Conservation (phyloP, 1,140 invertebrate species). For the Rhagoletis zephyria region DNA sequence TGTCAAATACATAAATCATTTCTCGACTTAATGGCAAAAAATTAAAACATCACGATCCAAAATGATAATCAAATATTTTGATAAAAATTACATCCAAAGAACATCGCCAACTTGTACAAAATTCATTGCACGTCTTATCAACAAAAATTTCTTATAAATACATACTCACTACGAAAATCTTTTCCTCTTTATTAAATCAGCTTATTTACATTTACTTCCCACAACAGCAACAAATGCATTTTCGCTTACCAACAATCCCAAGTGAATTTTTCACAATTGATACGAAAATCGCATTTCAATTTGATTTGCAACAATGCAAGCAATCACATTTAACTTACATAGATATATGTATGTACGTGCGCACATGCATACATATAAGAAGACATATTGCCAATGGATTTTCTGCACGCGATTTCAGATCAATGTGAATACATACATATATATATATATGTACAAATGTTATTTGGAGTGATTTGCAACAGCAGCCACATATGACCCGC, state of each 20-base stretch:
- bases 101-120: too few relatives aligned
- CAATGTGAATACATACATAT: neutral
- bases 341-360: too few relatives aligned
- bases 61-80: too few relatives aligned
- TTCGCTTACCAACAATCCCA: constrained; percentile 20
- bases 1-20: too few relatives aligned
- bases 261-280: constrained; percentile 31
- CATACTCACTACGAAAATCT: too few relatives aligned
- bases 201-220: constrained; percentile 1
- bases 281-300: constrained; percentile 51
- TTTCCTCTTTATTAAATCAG: neutral
- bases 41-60: too few relatives aligned
- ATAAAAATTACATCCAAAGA: too few relatives aligned
- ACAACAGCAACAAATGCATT: constrained; percentile 36
- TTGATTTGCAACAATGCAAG: constrained; percentile 49
- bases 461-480: neutral
- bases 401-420: neutral
- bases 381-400: neutral
- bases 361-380: constrained; percentile 1
- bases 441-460: neutral
- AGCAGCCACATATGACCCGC: neutral
- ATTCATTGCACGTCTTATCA: too few relatives aligned
- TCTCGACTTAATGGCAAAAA: too few relatives aligned
- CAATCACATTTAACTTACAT: neutral
- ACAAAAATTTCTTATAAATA: too few relatives aligned